These are phyloP conservation scores for Leontocebus nigricollis DNA, from an alignment of 2,797 vertebrate genomes.

Conservation along the genomic window DNA sequence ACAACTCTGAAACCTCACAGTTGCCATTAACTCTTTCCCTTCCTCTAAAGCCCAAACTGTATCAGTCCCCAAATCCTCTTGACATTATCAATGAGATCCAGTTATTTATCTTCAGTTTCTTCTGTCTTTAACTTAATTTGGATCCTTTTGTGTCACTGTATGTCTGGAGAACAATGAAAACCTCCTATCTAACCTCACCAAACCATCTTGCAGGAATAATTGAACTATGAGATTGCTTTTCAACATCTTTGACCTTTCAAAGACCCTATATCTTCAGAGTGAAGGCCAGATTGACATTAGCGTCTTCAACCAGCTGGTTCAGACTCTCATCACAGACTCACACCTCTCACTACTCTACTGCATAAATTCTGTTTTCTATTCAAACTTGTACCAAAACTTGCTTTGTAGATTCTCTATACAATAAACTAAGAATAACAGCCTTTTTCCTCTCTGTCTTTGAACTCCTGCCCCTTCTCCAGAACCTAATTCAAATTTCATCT, in stretches of 20 bases:
- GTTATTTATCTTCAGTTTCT: neutral
- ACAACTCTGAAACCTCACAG: neutral
- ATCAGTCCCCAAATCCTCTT: neutral
- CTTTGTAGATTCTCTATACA: neutral
- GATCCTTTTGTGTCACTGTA: neutral
- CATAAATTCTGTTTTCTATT: neutral
- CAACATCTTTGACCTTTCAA: neutral
- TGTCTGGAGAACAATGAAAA: neutral
- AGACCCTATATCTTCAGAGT: neutral
- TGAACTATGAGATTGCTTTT: neutral
- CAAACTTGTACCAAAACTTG: neutral
- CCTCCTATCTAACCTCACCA: neutral
- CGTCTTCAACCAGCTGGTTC: neutral
- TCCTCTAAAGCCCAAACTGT: neutral
- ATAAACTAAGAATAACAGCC: neutral
- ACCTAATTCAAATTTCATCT: neutral
- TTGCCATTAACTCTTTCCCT: neutral
- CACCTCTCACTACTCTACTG: neutral
- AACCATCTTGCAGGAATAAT: neutral
- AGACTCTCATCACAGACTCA: neutral
- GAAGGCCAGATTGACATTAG: neutral
- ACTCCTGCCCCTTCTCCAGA: neutral
- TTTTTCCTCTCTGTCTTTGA: neutral
- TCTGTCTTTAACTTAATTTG: neutral
- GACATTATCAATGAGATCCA: neutral